A percentile compares a stretch with the other conserved stretches of the same genome.
phyloP scores from a whole-genome alignment of 2,797 vertebrate species.

The Salarias fasciatus region DNA sequence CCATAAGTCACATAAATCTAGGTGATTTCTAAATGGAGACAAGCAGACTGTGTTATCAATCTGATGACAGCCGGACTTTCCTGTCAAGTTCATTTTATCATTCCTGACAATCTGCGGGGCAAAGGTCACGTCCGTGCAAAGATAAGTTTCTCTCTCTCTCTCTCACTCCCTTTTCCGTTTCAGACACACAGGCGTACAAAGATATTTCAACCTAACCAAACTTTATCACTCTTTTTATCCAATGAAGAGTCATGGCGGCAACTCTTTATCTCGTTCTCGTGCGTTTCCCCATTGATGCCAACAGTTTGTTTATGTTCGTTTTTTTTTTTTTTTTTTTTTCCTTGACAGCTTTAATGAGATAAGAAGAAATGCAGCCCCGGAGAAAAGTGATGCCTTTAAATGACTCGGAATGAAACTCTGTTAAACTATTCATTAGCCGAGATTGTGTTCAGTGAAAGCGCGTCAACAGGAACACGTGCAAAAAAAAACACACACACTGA shows the following conservation, averaged over 20 bases:
- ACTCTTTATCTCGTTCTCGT: constrained; percentile 29
- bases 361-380: constrained; percentile 44
- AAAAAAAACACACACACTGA: constrained; percentile 2
- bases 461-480: constrained; percentile 11
- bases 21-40: neutral
- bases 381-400: constrained; percentile 60
- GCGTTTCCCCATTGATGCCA: constrained; percentile 19
- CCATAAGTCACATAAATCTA: neutral
- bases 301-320: constrained; percentile 4
- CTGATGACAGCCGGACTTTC: neutral
- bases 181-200: constrained; percentile 1
- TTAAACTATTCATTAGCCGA: constrained; percentile 65
- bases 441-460: constrained; percentile 37
- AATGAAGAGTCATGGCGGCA: constrained; percentile 16
- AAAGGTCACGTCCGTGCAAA: constrained; percentile 13
- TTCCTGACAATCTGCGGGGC: constrained; percentile 1
- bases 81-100: constrained; percentile 7
- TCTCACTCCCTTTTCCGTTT: too few species aligned
- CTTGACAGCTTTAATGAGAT: constrained; percentile 55
- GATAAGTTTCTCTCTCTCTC: neutral
- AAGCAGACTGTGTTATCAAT: neutral
- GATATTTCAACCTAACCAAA: constrained; percentile 18
- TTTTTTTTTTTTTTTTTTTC: constrained; percentile 18
- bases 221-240: constrained; percentile 24
- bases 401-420: constrained; percentile 60